These are phyloP conservation scores for Bovichtus diacanthus DNA, from an alignment of 2,797 vertebrate species.

Conservation along the genomic window DNA sequence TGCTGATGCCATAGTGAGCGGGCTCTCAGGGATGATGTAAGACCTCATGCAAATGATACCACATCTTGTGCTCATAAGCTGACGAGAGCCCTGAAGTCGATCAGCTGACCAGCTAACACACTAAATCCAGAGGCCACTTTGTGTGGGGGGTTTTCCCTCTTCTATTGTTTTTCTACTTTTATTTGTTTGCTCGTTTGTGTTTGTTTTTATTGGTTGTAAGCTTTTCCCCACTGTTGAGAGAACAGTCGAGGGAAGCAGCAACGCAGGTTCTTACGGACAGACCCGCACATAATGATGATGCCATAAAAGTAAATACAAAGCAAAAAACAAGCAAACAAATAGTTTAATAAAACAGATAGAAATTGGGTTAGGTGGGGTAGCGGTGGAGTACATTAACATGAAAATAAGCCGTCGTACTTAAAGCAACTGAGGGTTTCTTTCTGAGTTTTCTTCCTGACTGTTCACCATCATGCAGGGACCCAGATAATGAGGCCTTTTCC, in stretches of 20 bases:
- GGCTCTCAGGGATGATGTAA: slow-evolving; percentile 77
- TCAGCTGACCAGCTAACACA: slow-evolving; percentile 51
- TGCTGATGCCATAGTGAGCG: slow-evolving; percentile 73
- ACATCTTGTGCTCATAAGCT: slow-evolving; percentile 55
- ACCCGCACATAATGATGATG: slow-evolving; percentile 7
- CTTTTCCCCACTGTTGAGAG: background rate
- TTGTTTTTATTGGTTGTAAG: slow-evolving; percentile 8
- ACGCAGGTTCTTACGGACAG: slow-evolving; percentile 6
- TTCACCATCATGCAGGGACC: background rate
- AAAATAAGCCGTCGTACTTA: background rate
- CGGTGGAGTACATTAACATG: background rate
- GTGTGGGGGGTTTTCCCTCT: slow-evolving; percentile 2
- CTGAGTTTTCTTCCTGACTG: background rate
- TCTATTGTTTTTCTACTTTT: background rate
- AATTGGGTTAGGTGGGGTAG: background rate
- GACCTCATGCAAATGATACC: slow-evolving; percentile 76
- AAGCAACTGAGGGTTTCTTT: background rate
- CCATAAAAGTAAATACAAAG: background rate
- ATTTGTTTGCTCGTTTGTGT: slow-evolving; percentile 5
- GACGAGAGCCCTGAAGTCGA: slow-evolving; percentile 40
- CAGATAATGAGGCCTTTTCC: background rate
- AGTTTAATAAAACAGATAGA: background rate
- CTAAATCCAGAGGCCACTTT: slow-evolving; percentile 5
- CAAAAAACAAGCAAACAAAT: background rate
- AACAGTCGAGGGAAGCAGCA: background rate